Conservation (phyloP, 2,113 vertebrate species). For the Anoura caudifer region DNA sequence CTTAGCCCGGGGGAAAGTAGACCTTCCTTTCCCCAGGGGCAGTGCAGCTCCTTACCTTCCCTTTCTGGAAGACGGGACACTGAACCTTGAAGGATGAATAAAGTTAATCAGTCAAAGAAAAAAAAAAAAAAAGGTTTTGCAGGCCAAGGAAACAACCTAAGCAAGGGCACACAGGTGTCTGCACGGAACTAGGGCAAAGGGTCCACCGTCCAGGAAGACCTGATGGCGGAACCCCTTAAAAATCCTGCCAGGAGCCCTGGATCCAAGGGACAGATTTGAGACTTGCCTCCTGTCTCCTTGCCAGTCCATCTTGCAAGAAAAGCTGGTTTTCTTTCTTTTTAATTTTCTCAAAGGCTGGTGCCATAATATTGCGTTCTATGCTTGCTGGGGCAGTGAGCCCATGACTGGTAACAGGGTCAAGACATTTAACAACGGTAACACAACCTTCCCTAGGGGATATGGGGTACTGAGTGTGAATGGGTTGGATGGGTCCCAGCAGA, state of each 20-base stretch:
- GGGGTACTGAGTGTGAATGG: neutral
- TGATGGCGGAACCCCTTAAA: neutral
- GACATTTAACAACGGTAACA: neutral
- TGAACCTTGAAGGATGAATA: neutral
- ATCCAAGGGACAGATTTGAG: neutral
- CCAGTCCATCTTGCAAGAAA: neutral
- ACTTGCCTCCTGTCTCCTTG: neutral
- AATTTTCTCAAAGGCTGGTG: neutral
- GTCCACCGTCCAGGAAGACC: neutral
- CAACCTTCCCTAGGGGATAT: neutral
- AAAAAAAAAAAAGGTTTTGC: neutral
- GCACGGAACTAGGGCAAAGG: neutral
- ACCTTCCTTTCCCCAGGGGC: too few relatives aligned
- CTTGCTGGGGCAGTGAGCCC: neutral
- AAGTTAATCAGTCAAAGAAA: neutral
- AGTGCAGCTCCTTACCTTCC: too few relatives aligned
- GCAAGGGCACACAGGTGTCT: neutral
- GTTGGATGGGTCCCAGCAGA: neutral
- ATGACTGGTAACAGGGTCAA: neutral
- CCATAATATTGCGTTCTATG: neutral
- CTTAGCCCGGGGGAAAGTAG: neutral
- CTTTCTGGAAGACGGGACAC: neutral
- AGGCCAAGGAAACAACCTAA: neutral
- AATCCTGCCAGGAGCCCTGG: neutral
- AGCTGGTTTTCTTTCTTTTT: neutral